Conservation (phyloP, 2,888 invertebrate species). For the Drosophila birchii region DNA sequence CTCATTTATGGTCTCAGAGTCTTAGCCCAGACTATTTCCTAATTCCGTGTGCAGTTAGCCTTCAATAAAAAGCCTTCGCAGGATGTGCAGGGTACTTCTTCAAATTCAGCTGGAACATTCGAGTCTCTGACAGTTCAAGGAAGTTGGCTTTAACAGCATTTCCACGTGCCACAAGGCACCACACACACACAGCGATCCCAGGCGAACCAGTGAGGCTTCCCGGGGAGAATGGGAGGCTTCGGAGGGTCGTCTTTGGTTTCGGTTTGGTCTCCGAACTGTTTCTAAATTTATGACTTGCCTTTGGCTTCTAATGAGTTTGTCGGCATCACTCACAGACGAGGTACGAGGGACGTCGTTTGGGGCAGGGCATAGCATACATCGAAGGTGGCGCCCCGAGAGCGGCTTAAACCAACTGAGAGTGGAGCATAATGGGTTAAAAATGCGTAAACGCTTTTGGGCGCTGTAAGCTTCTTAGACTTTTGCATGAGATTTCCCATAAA, state of each 20-base stretch:
- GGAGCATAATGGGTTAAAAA: slow-evolving; percentile 75
- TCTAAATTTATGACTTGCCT: slow-evolving; percentile 73
- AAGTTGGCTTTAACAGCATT: slow-evolving; percentile 61
- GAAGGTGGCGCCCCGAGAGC: slow-evolving; percentile 45
- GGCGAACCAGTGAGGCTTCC: slow-evolving; percentile 14
- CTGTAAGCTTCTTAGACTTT: slow-evolving; percentile 77
- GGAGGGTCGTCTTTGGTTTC: slow-evolving; percentile 33
- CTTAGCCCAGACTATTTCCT: neutral
- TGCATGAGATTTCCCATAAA: slow-evolving; percentile 74
- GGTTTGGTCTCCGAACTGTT: slow-evolving; percentile 54
- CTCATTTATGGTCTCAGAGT: neutral
- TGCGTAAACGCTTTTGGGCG: slow-evolving; percentile 76
- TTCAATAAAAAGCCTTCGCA: slow-evolving; percentile 25
- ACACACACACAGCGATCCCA: slow-evolving; percentile 26
- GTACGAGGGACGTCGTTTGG: slow-evolving; percentile 16
- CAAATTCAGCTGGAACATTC: slow-evolving; percentile 28
- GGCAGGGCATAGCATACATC: slow-evolving; percentile 7
- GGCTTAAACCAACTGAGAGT: slow-evolving; percentile 51
- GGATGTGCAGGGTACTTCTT: slow-evolving; percentile 34
- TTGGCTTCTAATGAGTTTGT: slow-evolving; percentile 78
- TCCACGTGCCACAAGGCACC: slow-evolving; percentile 49
- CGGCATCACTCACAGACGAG: slow-evolving; percentile 64
- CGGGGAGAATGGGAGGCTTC: slow-evolving; percentile 12
- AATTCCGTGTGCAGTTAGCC: neutral
- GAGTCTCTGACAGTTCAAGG: slow-evolving; percentile 53